Conservation (phyloP, 2,797 vertebrate species). For the Oreonectes daqikongensis region DNA sequence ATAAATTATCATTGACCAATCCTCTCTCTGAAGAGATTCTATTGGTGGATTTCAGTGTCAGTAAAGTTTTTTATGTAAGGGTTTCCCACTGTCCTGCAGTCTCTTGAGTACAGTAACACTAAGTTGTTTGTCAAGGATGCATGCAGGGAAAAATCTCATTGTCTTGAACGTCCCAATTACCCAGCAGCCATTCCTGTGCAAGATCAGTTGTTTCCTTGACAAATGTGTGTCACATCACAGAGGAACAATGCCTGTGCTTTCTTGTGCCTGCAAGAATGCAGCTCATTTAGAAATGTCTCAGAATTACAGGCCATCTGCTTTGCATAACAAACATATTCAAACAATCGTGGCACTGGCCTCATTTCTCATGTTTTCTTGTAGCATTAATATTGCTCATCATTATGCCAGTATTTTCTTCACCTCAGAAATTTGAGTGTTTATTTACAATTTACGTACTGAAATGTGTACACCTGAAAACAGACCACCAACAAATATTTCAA, state of each 20-base stretch:
- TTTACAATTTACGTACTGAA: slow-evolving; percentile 8
- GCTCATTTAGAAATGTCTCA: slow-evolving; percentile 44
- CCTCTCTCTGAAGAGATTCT: background rate
- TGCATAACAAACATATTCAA: slow-evolving; percentile 44
- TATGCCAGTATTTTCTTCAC: slow-evolving; percentile 20
- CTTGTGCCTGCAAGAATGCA: slow-evolving; percentile 4
- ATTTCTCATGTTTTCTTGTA: slow-evolving; percentile 42
- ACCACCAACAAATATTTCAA: slow-evolving; percentile 36
- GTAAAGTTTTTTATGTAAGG: slow-evolving; percentile 7
- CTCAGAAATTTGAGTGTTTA: background rate
- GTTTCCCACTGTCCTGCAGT: slow-evolving; percentile 30
- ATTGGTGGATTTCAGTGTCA: background rate
- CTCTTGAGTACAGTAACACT: slow-evolving; percentile 38
- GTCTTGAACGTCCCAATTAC: slow-evolving; percentile 50
- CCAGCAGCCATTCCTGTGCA: slow-evolving; percentile 48
- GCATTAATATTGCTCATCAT: slow-evolving; percentile 35
- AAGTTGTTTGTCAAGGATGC: slow-evolving; percentile 36
- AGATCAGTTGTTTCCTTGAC: slow-evolving; percentile 55
- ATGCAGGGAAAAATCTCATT: slow-evolving; percentile 34
- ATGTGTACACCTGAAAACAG: background rate
- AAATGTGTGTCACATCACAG: slow-evolving; percentile 42
- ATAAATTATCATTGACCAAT: background rate
- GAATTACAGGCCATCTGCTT: slow-evolving; percentile 56
- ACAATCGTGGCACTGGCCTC: slow-evolving; percentile 21
- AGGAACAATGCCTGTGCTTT: slow-evolving; percentile 38